phyloP scores from a whole-genome alignment of 2,888 invertebrate genomes.

The Actias luna region DNA sequence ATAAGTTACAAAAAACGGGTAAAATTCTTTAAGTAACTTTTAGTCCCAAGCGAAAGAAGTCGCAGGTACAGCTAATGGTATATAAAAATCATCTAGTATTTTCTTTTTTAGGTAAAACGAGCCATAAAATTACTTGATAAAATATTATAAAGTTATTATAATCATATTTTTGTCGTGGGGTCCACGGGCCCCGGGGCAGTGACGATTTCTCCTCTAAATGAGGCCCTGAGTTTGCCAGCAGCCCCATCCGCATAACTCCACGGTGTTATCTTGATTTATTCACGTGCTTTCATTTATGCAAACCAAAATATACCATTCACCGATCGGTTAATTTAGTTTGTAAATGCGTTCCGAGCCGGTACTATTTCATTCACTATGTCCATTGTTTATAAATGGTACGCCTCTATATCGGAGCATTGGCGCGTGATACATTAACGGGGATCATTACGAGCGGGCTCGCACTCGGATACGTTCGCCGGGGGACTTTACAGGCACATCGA shows the following conservation, averaged over 20 bases:
- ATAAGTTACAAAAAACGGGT: too few species aligned
- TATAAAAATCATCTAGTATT: too few species aligned
- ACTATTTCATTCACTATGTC: conserved; percentile 64
- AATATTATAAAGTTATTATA: background rate
- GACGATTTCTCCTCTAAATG: background rate
- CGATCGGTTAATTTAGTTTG: conserved; percentile 58
- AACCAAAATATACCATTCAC: conserved; percentile 51
- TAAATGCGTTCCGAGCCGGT: conserved; percentile 53
- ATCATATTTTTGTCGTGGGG: background rate
- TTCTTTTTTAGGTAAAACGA: too few species aligned
- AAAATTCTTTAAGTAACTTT: too few species aligned
- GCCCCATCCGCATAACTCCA: conserved; percentile 67
- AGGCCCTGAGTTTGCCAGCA: conserved; percentile 46
- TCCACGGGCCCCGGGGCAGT: background rate
- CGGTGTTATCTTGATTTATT: conserved; percentile 72
- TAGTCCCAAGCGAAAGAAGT: too few species aligned
- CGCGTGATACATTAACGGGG: conserved; percentile 60
- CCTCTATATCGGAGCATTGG: conserved; percentile 64
- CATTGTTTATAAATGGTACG: conserved; percentile 68
- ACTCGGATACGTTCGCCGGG: background rate
- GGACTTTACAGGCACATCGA: background rate
- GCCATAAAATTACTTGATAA: too few species aligned
- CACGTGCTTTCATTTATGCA: conserved; percentile 53
- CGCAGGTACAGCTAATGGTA: too few species aligned
- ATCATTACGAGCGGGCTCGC: conserved; percentile 31